Base-by-base conservation (phyloP, 92 coral and sea anemone species). In the Umimayanthus kanabou region DNA sequence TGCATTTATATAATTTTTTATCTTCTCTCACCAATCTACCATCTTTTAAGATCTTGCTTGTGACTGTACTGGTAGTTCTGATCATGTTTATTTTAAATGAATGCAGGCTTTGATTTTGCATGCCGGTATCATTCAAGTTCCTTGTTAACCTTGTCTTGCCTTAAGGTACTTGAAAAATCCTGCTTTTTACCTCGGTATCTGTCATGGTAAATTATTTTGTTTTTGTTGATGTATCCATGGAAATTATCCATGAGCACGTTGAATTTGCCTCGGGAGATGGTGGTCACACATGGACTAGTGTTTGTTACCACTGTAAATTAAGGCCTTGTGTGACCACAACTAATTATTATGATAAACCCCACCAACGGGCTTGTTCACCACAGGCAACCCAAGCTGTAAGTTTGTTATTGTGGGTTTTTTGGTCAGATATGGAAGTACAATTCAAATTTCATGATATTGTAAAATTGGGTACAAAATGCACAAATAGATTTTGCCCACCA, bases 281-380 rank as follows among this genome's bases (percentile, higher is more conserved):
- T 18, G 72, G 72, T 66, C 9, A 66, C 72, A 18, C 72, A 66
- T 6, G 9, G 72, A 66, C 4, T 66, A 66, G 72, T 10, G 72
- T 66, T 66, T 66, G n/a, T 65, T 65, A 65, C 72, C 72, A 20
- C 72, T 0, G 72, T 66, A 66, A 66, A 66, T 15, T n/a, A 33
- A 66, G 72, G 72, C 72, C 72, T 66, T 66, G 72, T 66, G 72
- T 66, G n/a, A 66, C 22, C 72, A 18, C 72, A 66, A n/a, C 72
- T 66, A 66, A 57, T 57, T n/a, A n/a, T n/a, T n/a, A 47, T 47
- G 53, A 47, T 47, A 47, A 47, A 4, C 53, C 53, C 53, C 53
- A 9, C 4, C 53, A 47, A 47, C 9, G 53, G 53, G 9, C 53
- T n/a, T n/a, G n/a, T n/a, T n/a, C n/a, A n/a, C 53, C 53, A 47